phyloP scores from a whole-genome alignment of 2,113 vertebrate genomes.

The Gymnobelideus leadbeateri region DNA sequence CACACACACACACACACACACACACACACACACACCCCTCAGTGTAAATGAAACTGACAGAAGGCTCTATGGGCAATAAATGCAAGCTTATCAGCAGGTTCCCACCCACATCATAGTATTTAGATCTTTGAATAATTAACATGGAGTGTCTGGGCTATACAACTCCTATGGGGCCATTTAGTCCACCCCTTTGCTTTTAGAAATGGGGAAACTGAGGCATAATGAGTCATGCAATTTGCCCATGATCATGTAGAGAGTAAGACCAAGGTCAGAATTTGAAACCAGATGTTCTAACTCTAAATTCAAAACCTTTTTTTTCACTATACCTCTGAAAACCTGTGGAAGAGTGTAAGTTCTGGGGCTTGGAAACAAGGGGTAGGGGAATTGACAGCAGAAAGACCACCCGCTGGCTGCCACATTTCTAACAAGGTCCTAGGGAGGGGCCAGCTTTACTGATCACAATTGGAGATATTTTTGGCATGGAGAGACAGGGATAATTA shows the following conservation, averaged over 20 bases:
- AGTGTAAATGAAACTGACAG: not conserved
- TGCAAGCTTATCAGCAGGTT: not conserved
- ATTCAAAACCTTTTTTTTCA: not conserved
- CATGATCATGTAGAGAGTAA: not conserved
- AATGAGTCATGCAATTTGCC: not conserved
- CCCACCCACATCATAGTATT: not conserved
- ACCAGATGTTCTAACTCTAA: not conserved
- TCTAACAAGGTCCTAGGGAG: not conserved
- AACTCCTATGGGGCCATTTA: not conserved
- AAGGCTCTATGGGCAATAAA: not conserved
- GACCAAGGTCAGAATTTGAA: not conserved
- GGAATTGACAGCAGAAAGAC: not conserved
- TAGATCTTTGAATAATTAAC: not conserved
- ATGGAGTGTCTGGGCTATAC: not conserved
- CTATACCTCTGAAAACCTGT: not conserved
- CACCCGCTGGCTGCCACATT: not conserved
- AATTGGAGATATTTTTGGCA: constrained; percentile 2
- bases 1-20: too few relatives aligned
- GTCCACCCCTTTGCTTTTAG: not conserved
- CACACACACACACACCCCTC: not conserved
- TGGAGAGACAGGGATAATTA: not conserved
- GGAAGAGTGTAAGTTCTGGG: not conserved
- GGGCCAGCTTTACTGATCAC: not conserved
- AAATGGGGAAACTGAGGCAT: not conserved
- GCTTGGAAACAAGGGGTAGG: not conserved